Evolutionary conservation across 2,113 vertebrate genomes (phyloP).

Genomic region (Ramphastos sulfuratus): DNA sequence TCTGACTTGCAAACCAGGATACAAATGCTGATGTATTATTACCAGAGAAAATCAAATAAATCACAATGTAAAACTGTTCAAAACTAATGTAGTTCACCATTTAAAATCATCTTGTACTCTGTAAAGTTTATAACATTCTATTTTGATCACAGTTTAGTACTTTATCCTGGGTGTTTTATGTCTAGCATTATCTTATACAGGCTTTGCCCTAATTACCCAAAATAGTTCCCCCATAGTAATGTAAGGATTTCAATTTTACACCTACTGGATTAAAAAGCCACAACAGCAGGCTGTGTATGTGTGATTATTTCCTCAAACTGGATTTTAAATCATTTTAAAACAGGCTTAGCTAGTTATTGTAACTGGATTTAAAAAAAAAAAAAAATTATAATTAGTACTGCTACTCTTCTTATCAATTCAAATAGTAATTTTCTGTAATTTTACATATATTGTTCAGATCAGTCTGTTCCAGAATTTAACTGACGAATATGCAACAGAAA

Average conservation of each 20-base stretch:
- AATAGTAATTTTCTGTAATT: not conserved
- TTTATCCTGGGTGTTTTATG: conserved; percentile 20
- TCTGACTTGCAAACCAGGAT: not conserved
- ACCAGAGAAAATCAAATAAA: not conserved
- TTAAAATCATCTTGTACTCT: not conserved
- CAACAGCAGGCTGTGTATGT: not conserved
- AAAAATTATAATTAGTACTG: not conserved
- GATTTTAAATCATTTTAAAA: conserved; percentile 25
- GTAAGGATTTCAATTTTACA: conserved; percentile 58
- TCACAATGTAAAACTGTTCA: not conserved
- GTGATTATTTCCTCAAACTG: conserved; percentile 36
- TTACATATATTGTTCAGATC: not conserved
- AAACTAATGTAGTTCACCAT: not conserved
- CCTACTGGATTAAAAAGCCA: conserved; percentile 60
- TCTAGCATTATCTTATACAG: conserved; percentile 24
- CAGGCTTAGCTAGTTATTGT: not conserved
- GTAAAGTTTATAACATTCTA: not conserved
- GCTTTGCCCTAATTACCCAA: conserved; percentile 57
- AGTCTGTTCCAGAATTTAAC: not conserved
- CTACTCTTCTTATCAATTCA: not conserved
- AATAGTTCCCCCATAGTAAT: conserved; percentile 41
- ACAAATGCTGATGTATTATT: not conserved
- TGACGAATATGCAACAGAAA: not conserved
- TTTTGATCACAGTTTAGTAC: conserved; percentile 14
- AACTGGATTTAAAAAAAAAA: not conserved